phyloP scores from a whole-genome alignment of 2,888 invertebrate genomes.

The Drosophila antonietae region DNA sequence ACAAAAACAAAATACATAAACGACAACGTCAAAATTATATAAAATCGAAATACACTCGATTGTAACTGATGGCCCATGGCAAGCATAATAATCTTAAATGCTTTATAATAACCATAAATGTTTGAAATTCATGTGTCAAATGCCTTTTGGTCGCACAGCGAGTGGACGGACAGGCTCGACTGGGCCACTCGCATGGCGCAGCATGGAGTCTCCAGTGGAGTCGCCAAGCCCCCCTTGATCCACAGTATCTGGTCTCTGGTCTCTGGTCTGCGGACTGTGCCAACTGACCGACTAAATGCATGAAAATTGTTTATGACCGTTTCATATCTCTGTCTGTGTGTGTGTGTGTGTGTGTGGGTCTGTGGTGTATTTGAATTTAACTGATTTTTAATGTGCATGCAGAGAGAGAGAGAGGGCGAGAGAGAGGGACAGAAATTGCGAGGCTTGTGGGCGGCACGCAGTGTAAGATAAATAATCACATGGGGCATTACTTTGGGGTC shows the following conservation, averaged over 20 bases:
- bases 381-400: constrained; percentile 74
- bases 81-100: constrained; percentile 79
- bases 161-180: constrained; percentile 20
- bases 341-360: constrained; percentile 46
- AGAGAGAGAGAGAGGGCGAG: background rate
- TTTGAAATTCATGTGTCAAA: constrained; percentile 77
- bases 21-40: constrained; percentile 16
- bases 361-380: constrained; percentile 70
- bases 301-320: constrained; percentile 74
- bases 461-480: constrained; percentile 65
- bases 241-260: background rate
- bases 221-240: background rate
- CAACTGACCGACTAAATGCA: constrained; percentile 57
- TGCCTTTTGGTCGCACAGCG: constrained; percentile 42
- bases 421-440: background rate
- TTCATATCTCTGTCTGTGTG: constrained; percentile 26
- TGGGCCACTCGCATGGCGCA: constrained; percentile 26
- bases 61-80: constrained; percentile 69
- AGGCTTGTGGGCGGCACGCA: constrained; percentile 55
- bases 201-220: constrained; percentile 28
- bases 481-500: constrained; percentile 68
- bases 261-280: constrained; percentile 24
- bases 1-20: background rate
- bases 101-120: constrained; percentile 81
- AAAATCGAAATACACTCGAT: constrained; percentile 34